These are phyloP conservation scores for Mobula birostris DNA, from an alignment of 2,113 vertebrate species.

Conservation along the genomic window DNA sequence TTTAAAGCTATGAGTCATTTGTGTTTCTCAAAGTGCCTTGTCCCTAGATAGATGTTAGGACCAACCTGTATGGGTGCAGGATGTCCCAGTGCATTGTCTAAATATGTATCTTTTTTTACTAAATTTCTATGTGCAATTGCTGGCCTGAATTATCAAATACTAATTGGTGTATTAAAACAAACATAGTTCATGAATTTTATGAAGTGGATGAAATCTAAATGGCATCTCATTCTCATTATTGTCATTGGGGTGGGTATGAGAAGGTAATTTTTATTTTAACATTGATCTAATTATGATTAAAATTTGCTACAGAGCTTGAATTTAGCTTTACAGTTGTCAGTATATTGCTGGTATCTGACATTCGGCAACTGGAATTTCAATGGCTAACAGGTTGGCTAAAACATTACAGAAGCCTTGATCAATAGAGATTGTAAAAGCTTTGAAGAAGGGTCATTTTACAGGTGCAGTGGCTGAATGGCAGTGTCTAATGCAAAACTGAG, in stretches of 20 bases:
- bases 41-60: neutral
- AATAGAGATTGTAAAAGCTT: neutral
- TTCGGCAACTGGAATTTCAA: neutral
- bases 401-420: neutral
- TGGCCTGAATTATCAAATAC: neutral
- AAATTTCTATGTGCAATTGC: neutral
- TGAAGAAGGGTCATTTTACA: neutral
- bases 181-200: neutral
- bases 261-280: neutral
- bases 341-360: neutral
- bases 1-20: neutral
- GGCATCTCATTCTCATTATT: slow-evolving; percentile 50
- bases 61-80: neutral
- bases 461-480: neutral
- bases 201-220: slow-evolving; percentile 39
- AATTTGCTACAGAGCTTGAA: slow-evolving; percentile 3
- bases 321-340: neutral
- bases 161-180: slow-evolving; percentile 22
- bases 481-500: neutral
- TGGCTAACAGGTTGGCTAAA: slow-evolving; percentile 14
- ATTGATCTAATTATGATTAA: slow-evolving; percentile 28
- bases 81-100: neutral
- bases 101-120: neutral
- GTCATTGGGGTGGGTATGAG: slow-evolving; percentile 42
- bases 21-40: neutral